Evolutionary conservation across 2,888 invertebrate species (phyloP), one percentile per base, ranked within the genome.

Genomic region (Chelonus formosanus): DNA sequence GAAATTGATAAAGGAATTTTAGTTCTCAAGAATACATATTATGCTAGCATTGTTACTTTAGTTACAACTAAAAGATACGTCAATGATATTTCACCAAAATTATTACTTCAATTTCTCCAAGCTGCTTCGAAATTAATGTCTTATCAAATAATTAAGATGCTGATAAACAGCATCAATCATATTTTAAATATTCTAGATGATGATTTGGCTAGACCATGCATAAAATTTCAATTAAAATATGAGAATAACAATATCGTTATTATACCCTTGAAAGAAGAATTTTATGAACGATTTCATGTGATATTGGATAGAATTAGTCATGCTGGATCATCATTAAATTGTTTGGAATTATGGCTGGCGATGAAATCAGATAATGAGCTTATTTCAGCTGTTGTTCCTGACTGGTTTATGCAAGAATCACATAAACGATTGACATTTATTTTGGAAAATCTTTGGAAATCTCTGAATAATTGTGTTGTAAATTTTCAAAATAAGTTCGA

Each of bases 401-500:
- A 77, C 31, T 78, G 80, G 77, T 83, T 78, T 63, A 59, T 78
- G 63, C 85, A 85, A 53, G 86, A 88, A 70, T 86, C 87, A 0
- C 87, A 89, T 67, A 73, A 85, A 44, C 80, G 85, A 73, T 80
- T 92, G 8, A 85, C 86, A 61, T 71, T 78, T 0, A 86, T 88
- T 68, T 82, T 92, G 35, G 78, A 86, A 5, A 70, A 74, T 10
- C 87, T 90, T 0, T 91, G 88, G 74, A 72, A 82, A 48, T 89
- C 90, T 0, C 80, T 92, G 5, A 80, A 84, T 31, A 76, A 84
- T 8, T 91, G 92, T 78, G 80, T 90, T 10, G 78, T 85, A 1
- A 73, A 76, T 2, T 84, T 91, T 65, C 86, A 87, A 47, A 69
- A 82, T 6, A 86, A 88, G 73, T 92, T 90, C 75, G 80, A 83